Evolutionary conservation across 37 sponge, comb jelly and placozoan species (phyloP).

Genomic region (Hexactinellida sp.): DNA sequence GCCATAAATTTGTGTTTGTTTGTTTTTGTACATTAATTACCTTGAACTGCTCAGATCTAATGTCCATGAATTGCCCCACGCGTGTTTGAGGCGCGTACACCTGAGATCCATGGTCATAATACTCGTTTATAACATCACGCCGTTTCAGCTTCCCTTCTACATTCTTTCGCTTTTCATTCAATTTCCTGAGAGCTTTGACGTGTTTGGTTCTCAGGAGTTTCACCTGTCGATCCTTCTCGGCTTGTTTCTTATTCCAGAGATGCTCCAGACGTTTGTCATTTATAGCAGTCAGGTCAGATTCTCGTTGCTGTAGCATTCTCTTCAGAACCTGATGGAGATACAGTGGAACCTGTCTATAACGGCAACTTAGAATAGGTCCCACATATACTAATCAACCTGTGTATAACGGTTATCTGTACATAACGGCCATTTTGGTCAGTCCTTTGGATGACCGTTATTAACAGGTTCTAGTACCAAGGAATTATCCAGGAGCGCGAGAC

Average conservation of each 20-base stretch:
- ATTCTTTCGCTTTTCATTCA: constrained; percentile 47
- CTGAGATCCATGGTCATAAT: constrained; percentile 69
- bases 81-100: constrained; percentile 90
- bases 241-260: constrained; percentile 78
- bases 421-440: no score
- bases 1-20: no score
- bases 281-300: constrained; percentile 48
- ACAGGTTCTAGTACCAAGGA: no score
- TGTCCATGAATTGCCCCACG: constrained; percentile 78
- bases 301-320: constrained; percentile 53
- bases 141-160: constrained; percentile 62
- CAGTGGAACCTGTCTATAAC: no score
- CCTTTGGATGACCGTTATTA: no score
- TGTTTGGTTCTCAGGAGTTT: constrained; percentile 62
- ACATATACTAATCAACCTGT: no score
- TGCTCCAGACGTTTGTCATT: constrained; percentile 66
- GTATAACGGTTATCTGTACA: no score
- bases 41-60: constrained; percentile 57
- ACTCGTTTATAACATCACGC: constrained; percentile 62
- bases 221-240: constrained; percentile 49
- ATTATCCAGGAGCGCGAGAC: no score
- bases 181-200: constrained; percentile 80
- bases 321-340: constrained; percentile 30
- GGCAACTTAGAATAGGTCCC: no score
- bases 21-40: no score